Conservation (phyloP, 2,113 vertebrate species). For the Megaceryle torquata region DNA sequence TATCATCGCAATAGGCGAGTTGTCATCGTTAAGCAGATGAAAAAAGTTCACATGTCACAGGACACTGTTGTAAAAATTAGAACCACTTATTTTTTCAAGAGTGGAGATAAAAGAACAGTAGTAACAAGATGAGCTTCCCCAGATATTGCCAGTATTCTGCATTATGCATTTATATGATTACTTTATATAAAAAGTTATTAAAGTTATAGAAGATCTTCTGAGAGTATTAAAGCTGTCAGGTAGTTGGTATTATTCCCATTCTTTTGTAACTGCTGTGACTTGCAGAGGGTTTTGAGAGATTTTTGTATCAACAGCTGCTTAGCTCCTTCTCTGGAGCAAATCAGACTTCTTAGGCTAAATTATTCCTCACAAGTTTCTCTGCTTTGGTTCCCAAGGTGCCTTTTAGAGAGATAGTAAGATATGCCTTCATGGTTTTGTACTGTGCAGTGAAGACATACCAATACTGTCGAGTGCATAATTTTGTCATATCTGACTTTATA, state of each 20-base stretch:
- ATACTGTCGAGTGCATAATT: background rate
- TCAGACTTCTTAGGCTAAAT: background rate
- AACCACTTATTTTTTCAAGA: background rate
- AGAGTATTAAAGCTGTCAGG: background rate
- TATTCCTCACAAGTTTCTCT: background rate
- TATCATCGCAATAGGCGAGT: background rate
- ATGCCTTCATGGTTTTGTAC: background rate
- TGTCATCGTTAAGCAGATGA: background rate
- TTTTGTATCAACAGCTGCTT: background rate
- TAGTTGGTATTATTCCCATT: background rate
- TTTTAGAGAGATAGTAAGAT: background rate
- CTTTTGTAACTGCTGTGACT: background rate
- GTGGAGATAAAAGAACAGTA: background rate
- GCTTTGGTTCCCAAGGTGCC: background rate
- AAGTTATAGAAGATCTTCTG: background rate
- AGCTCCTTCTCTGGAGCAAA: background rate
- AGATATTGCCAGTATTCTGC: background rate
- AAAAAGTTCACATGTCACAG: background rate
- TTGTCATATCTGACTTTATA: background rate
- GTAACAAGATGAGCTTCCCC: background rate
- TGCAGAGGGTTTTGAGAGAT: background rate
- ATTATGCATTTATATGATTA: background rate
- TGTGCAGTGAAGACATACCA: background rate
- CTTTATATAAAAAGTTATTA: no score
- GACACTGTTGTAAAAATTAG: background rate